Conservation (phyloP, 1,140 invertebrate species). For the Pemphigus obesinymphae region DNA sequence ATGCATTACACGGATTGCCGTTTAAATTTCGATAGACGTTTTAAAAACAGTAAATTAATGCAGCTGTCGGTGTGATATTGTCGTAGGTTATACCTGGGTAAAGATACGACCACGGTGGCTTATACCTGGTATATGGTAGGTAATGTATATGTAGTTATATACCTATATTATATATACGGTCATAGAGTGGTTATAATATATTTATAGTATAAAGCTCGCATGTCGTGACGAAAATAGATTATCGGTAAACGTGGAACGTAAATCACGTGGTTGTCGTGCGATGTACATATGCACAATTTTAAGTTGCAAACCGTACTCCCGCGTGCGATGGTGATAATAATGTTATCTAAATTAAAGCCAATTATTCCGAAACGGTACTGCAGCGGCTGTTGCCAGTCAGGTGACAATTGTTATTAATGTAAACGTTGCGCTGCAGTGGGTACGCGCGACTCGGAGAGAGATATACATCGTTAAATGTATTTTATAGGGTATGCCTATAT, state of each 20-base stretch:
- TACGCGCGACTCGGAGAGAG: too few relatives aligned
- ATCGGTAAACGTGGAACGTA: neutral
- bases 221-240: neutral
- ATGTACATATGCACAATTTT: neutral
- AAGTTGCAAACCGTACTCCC: neutral
- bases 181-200: too few relatives aligned
- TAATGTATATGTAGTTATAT: too few relatives aligned
- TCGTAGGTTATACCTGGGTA: too few relatives aligned
- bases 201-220: too few relatives aligned
- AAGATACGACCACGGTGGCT: too few relatives aligned
- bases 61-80: neutral
- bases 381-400: too few relatives aligned
- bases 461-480: neutral
- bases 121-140: too few relatives aligned
- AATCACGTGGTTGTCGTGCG: neutral
- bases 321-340: neutral
- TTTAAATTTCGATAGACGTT: neutral
- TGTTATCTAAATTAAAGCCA: neutral
- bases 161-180: too few relatives aligned
- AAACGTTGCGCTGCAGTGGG: too few relatives aligned
- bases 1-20: neutral
- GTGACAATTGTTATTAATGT: too few relatives aligned
- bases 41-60: neutral
- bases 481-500: neutral
- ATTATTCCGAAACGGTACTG: neutral